phyloP scores from a whole-genome alignment of 23 tunicate species.

The Phallusia fumigata region DNA sequence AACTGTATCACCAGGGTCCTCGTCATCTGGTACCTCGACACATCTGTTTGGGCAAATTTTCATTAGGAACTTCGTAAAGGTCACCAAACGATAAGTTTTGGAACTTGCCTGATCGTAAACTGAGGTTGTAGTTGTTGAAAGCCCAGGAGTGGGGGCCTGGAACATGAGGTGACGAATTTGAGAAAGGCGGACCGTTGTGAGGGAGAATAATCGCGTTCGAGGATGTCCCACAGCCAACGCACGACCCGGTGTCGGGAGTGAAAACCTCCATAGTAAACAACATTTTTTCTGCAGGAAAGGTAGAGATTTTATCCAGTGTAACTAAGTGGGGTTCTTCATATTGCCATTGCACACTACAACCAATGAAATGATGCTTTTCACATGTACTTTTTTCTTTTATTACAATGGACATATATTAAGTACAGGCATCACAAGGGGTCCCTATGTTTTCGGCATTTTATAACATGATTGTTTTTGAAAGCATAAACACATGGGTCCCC shows the following conservation, averaged over 20 bases:
- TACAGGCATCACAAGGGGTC: too few species aligned
- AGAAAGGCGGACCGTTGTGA: conserved; percentile 82
- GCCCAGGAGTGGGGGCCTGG: conserved; percentile 95
- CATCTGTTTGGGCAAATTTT: conserved; percentile 54
- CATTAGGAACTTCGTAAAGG: too few species aligned
- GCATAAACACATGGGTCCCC: too few species aligned
- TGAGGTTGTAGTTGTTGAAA: conserved; percentile 93
- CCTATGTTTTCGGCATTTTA: too few species aligned
- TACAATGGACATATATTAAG: too few species aligned
- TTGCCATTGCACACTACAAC: too few species aligned
- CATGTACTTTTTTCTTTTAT: too few species aligned
- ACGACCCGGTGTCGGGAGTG: conserved; percentile 89
- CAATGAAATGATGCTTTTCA: too few species aligned
- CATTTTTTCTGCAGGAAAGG: conserved; percentile 34
- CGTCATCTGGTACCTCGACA: conserved; percentile 97
- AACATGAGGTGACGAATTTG: conserved; percentile 97
- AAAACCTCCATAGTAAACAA: conserved; percentile 89
- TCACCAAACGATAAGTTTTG: background rate
- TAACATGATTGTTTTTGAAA: too few species aligned
- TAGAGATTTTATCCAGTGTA: too few species aligned
- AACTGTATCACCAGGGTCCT: conserved; percentile 94
- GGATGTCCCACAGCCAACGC: conserved; percentile 93
- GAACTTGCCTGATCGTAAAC: conserved; percentile 81
- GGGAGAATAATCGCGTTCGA: conserved; percentile 83
- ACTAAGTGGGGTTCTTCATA: too few species aligned